Percentiles rank a stretch among this genome's conserved stretches.
Evolutionary conservation across 1,140 invertebrate genomes (phyloP).

Genomic region (Drosophila triauraria): DNA sequence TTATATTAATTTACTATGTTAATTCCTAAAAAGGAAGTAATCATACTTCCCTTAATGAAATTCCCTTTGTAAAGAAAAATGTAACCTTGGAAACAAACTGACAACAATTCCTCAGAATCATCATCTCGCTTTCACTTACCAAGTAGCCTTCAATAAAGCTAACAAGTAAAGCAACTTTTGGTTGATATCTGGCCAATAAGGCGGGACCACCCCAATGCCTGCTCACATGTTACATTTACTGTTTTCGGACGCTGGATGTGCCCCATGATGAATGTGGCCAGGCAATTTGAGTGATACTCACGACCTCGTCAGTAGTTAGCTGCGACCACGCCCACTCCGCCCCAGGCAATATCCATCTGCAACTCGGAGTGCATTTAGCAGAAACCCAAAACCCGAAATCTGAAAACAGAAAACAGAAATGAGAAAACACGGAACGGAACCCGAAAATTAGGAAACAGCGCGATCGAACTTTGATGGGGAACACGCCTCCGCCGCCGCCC

Average conservation of each 20-base stretch:
- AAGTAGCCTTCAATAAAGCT: background rate
- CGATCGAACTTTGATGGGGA: slow-evolving; percentile 53
- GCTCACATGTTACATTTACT: slow-evolving; percentile 56
- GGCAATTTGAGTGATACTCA: slow-evolving; percentile 72
- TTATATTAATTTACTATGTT: background rate
- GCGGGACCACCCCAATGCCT: slow-evolving; percentile 35
- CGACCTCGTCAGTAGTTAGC: slow-evolving; percentile 70
- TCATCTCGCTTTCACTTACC: slow-evolving; percentile 23
- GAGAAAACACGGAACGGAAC: slow-evolving; percentile 22
- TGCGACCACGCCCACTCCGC: slow-evolving; percentile 57
- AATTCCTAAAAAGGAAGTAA: background rate
- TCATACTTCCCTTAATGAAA: background rate
- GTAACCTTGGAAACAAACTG: no score
- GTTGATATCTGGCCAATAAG: slow-evolving; percentile 1
- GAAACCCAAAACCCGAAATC: background rate
- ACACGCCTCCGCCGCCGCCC: slow-evolving; percentile 29
- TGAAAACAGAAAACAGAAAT: slow-evolving; percentile 6
- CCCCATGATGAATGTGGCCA: slow-evolving; percentile 56
- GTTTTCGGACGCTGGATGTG: slow-evolving; percentile 29
- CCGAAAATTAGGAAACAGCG: slow-evolving; percentile 48
- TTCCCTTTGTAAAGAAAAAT: background rate
- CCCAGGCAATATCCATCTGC: slow-evolving; percentile 62
- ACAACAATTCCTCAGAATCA: slow-evolving; percentile 4
- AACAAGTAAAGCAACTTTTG: background rate
- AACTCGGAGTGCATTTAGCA: slow-evolving; percentile 53